Percentiles rank a stretch among this genome's conserved stretches.
Conservation (phyloP, 2,113 vertebrate genomes). For the Myiopsitta monachus region DNA sequence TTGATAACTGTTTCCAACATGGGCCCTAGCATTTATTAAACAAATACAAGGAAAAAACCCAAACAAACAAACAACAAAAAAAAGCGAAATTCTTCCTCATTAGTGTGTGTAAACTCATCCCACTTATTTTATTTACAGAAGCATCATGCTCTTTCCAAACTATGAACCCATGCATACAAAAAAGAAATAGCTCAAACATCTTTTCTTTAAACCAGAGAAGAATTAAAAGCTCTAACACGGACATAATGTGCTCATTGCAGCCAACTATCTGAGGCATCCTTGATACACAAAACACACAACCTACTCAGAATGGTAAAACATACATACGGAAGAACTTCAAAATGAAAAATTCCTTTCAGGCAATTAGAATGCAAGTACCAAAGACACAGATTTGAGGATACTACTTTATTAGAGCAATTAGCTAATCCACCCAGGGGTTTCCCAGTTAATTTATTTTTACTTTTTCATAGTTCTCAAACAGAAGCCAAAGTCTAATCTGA, state of each 20-base stretch:
- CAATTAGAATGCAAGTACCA: neutral
- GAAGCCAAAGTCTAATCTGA: neutral
- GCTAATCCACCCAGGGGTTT: neutral
- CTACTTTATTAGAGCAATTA: neutral
- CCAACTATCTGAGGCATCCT: neutral
- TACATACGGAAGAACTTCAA: neutral
- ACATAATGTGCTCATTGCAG: neutral
- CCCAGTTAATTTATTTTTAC: neutral
- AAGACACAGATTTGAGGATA: neutral
- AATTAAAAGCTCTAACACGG: neutral
- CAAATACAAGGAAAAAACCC: neutral
- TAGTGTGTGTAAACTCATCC: neutral
- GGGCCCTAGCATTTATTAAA: neutral
- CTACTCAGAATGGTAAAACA: neutral
- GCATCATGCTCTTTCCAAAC: neutral
- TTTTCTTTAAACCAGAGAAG: neutral
- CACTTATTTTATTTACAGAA: neutral
- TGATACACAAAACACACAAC: neutral
- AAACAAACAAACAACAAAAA: no score
- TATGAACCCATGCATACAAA: neutral
- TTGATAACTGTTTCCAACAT: neutral
- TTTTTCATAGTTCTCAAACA: neutral
- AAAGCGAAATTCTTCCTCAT: neutral
- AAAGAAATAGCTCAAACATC: neutral
- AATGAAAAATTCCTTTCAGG: neutral